Evolutionary conservation across 2,888 invertebrate species (phyloP), one percentile per base, ranked within the genome.

Genomic region (Atrina japonica): DNA sequence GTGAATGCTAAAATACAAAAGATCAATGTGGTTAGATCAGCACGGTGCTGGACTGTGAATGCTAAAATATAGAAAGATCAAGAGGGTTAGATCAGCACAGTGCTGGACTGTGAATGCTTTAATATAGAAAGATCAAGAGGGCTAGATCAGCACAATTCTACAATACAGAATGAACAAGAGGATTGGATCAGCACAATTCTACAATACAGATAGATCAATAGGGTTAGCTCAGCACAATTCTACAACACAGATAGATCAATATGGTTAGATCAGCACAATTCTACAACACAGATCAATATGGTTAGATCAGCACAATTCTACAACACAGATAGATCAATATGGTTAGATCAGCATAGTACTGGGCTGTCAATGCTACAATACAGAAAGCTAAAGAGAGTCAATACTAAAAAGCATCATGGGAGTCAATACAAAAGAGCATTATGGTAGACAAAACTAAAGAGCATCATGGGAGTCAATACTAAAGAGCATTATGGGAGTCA

Each of bases 31-130:
- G 11, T 11, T 7, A 11, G 35, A 35, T 35, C 11, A 11, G 11
- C 11, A 35, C 35, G 35, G 35, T 35, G 93, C 18, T 94, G 94
- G 0, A 91, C 88, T 1, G 92, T 93, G 83, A 95, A 93, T 43
- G 93, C 94, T 93, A 85, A 49, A 90, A 70, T 35, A 35, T 11
- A 35, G n/a, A 5, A 35, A 35, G 11, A 11, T 7, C 5, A 35
- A 35, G 5, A 11, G 11, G 11, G 11, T 11, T 7, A 11, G 35
- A 35, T 35, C 11, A 11, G 11, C 11, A 35, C 35, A 11, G 35
- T 35, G 93, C 18, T 94, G 94, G 0, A 91, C 88, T 1, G 92
- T 93, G 83, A 95, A 93, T 43, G 93, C 94, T 93, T 85, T 47
- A 90, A 70, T 35, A 35, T 11, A 35, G n/a, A 5, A 35, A 35